These are phyloP conservation scores for Syrrhaptes paradoxus DNA, from an alignment of 2,113 vertebrate genomes.

Conservation along the genomic window DNA sequence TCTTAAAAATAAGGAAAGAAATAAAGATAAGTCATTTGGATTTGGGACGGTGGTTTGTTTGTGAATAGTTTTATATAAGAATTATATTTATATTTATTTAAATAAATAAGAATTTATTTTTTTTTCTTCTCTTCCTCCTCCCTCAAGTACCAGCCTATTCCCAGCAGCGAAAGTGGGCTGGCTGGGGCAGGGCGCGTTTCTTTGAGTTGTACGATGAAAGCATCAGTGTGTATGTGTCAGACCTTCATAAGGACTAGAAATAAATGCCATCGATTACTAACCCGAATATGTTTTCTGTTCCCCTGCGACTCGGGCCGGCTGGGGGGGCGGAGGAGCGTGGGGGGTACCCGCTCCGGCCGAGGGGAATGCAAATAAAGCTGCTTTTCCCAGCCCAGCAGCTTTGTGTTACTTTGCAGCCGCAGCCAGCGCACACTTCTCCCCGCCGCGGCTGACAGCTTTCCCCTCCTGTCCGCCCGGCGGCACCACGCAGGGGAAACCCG, in stretches of 20 bases:
- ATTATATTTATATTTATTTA: slow-evolving; percentile 99
- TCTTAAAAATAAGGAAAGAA: not conserved
- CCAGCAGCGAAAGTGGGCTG: not conserved
- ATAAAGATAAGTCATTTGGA: not conserved
- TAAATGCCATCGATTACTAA: slow-evolving; percentile 40
- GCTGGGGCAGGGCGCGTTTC: not conserved
- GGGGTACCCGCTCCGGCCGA: not conserved
- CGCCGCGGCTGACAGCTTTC: not conserved
- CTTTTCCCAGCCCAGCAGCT: not conserved
- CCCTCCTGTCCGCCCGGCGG: not conserved
- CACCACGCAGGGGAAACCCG: not conserved
- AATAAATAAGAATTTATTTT: slow-evolving; percentile 81
- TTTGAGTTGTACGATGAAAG: not conserved
- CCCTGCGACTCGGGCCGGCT: not conserved
- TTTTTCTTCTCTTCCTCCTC: not conserved
- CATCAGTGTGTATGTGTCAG: not conserved
- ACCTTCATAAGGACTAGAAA: not conserved
- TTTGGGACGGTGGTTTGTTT: slow-evolving; percentile 66
- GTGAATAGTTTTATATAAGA: slow-evolving; percentile 88
- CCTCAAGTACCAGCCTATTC: not conserved
- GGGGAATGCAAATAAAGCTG: not conserved
- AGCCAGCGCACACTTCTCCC: not conserved
- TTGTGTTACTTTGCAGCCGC: not conserved
- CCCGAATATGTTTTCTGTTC: not conserved
- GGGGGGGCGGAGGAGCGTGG: not conserved